A percentile compares a stretch with the other conserved stretches of the same genome.
Conservation (phyloP, 1,140 invertebrate genomes). For the Ips typographus region DNA sequence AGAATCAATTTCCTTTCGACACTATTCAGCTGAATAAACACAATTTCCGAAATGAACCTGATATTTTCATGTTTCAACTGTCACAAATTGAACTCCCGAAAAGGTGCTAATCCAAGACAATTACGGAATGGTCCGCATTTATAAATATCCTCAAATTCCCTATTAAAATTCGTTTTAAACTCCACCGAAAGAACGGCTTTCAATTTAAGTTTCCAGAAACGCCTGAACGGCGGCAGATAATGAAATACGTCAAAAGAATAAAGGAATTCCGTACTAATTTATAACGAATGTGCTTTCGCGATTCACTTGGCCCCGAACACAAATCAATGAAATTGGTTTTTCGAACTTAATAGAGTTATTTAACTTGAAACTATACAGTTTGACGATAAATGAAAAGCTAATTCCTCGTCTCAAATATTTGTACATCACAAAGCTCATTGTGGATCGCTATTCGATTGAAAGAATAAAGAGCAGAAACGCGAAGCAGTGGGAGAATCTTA, state of each 20-base stretch:
- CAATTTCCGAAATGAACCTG: too few species aligned
- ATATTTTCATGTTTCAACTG: too few species aligned
- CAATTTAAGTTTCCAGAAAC: conserved; percentile 14
- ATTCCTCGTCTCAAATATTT: neutral
- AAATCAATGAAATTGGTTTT: conserved; percentile 15
- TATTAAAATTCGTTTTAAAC: conserved; percentile 17
- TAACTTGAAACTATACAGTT: too few species aligned
- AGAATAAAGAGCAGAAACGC: conserved; percentile 11
- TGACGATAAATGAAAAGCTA: neutral
- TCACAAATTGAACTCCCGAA: too few species aligned
- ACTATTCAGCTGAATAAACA: too few species aligned
- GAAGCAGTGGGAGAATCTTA: conserved; percentile 5
- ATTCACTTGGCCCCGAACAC: conserved; percentile 14
- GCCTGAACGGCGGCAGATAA: conserved; percentile 17
- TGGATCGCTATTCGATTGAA: neutral
- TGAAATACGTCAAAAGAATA: conserved; percentile 26
- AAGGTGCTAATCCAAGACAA: neutral
- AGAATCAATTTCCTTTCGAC: too few species aligned
- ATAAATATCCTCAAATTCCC: conserved; percentile 17
- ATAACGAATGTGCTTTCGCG: conserved; percentile 18
- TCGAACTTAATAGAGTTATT: too few species aligned
- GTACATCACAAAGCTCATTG: neutral
- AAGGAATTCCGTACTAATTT: conserved; percentile 21
- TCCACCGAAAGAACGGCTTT: conserved; percentile 2
- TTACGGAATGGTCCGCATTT: neutral